These are phyloP conservation scores for Diplazon laetatorius DNA, from an alignment of 2,888 invertebrate genomes.

Conservation along the genomic window DNA sequence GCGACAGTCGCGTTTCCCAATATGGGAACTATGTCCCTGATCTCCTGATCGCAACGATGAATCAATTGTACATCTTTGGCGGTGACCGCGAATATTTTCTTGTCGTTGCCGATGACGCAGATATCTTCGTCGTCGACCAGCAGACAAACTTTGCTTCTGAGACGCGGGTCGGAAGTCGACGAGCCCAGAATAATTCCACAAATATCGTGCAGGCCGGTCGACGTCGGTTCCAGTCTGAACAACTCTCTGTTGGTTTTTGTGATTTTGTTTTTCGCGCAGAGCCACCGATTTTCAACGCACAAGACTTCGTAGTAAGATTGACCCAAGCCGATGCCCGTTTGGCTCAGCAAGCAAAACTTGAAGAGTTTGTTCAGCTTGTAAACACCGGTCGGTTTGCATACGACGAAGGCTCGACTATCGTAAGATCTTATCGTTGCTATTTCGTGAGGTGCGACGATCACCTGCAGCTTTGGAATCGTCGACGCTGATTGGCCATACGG, in stretches of 20 bases:
- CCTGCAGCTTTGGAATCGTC: constrained; percentile 15
- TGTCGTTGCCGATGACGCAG: constrained; percentile 72
- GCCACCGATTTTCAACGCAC: constrained; percentile 57
- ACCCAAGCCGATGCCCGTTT: constrained; percentile 73
- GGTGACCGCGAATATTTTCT: constrained; percentile 69
- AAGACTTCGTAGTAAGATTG: constrained; percentile 72
- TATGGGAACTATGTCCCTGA: constrained; percentile 70
- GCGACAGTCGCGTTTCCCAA: constrained; percentile 62
- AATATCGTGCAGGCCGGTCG: neutral
- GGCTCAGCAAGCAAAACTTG: constrained; percentile 72
- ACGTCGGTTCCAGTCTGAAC: constrained; percentile 61
- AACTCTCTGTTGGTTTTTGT: constrained; percentile 66
- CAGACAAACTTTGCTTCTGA: constrained; percentile 63
- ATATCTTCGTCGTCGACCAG: constrained; percentile 56
- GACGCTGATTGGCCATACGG: constrained; percentile 62
- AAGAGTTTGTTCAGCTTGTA: constrained; percentile 73
- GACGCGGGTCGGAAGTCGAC: constrained; percentile 58
- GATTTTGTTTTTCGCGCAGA: constrained; percentile 73
- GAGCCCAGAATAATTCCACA: constrained; percentile 55
- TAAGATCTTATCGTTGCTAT: constrained; percentile 73
- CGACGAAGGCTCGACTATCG: constrained; percentile 71
- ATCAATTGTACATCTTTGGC: constrained; percentile 68
- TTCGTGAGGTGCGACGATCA: constrained; percentile 68
- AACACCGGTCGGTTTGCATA: constrained; percentile 74
- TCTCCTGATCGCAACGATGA: constrained; percentile 65